A percentile compares a stretch with the other conserved stretches of the same genome.
Conservation (phyloP, 2,113 vertebrate species). For the Lethenteron reissneri region DNA sequence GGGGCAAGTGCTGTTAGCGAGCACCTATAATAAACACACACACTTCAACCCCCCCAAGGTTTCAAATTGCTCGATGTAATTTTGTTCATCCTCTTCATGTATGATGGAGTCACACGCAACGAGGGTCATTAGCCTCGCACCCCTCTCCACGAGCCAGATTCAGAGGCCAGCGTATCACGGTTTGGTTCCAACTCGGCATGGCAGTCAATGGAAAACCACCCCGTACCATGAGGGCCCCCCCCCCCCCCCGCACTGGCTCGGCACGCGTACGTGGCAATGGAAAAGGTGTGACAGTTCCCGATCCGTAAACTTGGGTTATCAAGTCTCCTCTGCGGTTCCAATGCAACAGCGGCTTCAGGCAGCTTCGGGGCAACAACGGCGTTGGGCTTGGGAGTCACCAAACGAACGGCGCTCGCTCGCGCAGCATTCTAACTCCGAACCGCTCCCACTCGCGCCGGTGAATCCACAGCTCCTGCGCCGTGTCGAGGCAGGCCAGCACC, state of each 20-base stretch:
- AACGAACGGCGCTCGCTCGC: slow-evolving; percentile 73
- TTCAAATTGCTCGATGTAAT: too few relatives aligned
- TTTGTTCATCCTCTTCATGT: too few relatives aligned
- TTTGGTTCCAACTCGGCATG: too few relatives aligned
- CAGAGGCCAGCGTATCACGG: too few relatives aligned
- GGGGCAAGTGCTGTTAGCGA: too few relatives aligned
- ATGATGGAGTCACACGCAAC: too few relatives aligned
- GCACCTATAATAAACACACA: too few relatives aligned
- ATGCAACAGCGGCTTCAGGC: background rate
- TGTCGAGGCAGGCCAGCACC: slow-evolving; percentile 75
- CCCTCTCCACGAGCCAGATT: too few relatives aligned
- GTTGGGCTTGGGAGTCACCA: slow-evolving; percentile 29
- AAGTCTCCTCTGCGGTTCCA: background rate
- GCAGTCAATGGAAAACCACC: background rate
- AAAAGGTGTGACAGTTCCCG: background rate
- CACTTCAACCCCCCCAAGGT: too few relatives aligned
- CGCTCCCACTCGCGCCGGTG: slow-evolving; percentile 84
- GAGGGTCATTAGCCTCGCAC: too few relatives aligned
- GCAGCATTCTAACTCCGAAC: slow-evolving; percentile 70
- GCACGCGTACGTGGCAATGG: background rate
- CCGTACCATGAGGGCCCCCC: background rate
- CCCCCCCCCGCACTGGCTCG: background rate
- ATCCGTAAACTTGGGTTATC: background rate
- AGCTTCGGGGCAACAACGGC: background rate
- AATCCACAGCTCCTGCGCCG: slow-evolving; percentile 89